phyloP scores from a whole-genome alignment of 2,888 invertebrate genomes.

The Temnothorax ravouxi region DNA sequence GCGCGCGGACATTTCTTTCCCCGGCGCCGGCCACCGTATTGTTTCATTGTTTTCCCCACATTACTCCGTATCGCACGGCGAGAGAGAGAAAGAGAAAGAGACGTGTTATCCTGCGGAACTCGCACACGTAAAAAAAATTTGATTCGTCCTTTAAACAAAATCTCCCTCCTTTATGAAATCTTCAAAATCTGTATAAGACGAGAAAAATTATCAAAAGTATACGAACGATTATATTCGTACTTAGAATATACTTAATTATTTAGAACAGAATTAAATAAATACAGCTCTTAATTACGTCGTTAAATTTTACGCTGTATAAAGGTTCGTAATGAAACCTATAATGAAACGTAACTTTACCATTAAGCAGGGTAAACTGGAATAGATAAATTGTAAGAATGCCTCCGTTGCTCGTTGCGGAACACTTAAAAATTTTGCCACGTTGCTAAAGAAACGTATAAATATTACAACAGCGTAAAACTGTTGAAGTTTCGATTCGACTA shows the following conservation, averaged over 20 bases:
- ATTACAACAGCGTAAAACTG: constrained; percentile 1
- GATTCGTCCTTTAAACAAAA: background rate
- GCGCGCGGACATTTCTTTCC: constrained; percentile 27
- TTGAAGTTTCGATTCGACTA: constrained; percentile 26
- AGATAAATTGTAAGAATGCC: background rate
- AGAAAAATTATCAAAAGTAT: background rate
- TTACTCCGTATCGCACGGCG: background rate
- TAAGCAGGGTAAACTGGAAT: background rate
- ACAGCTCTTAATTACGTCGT: background rate
- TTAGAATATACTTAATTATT: background rate
- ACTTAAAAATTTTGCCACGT: background rate
- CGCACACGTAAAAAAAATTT: background rate
- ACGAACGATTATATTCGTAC: background rate
- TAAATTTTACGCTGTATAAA: background rate
- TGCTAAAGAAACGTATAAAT: constrained; percentile 1
- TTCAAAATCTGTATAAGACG: background rate
- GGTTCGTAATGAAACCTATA: background rate
- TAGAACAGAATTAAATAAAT: background rate
- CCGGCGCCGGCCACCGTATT: constrained; percentile 6
- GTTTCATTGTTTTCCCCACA: constrained; percentile 20
- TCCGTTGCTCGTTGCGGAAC: too few relatives aligned
- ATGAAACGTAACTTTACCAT: constrained; percentile 5
- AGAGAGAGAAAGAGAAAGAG: background rate
- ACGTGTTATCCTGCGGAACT: constrained; percentile 25
- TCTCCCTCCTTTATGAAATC: background rate